phyloP scores from a whole-genome alignment of 2,113 vertebrate species.

The Pogonocichla stellata region DNA sequence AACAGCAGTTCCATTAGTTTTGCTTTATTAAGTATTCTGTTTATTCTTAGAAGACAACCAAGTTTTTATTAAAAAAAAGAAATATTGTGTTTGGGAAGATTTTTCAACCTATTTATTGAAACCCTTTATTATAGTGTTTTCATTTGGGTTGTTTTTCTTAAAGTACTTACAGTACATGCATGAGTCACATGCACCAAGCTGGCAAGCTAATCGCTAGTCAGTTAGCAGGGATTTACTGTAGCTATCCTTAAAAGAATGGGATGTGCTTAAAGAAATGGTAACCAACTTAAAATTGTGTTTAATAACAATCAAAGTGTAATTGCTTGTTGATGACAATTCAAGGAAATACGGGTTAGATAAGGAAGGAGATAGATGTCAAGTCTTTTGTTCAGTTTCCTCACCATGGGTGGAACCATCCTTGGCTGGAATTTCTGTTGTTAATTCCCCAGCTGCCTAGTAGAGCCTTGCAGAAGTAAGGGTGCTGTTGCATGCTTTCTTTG shows the following conservation, averaged over 20 bases:
- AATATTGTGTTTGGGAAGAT: not conserved
- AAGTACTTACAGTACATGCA: not conserved
- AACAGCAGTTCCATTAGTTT: not conserved
- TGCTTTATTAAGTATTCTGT: not conserved
- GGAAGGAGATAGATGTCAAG: conserved; percentile 48
- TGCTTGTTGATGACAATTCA: conserved; percentile 30
- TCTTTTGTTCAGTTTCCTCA: conserved; percentile 59
- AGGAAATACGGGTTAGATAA: conserved; percentile 42
- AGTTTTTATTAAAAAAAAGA: not conserved
- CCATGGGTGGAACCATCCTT: conserved; percentile 50
- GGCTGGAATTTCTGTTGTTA: conserved; percentile 28
- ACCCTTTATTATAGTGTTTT: not conserved
- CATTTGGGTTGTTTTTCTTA: not conserved
- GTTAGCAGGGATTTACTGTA: not conserved
- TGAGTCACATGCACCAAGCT: not conserved
- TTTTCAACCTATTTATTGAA: not conserved
- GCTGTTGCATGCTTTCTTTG: not conserved
- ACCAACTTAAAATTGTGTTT: conserved; percentile 8
- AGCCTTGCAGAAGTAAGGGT: not conserved
- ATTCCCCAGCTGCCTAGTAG: not conserved
- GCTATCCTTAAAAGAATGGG: not conserved
- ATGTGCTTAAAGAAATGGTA: not conserved
- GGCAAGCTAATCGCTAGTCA: not conserved
- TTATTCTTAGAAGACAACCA: not conserved
- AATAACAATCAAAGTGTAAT: not conserved